A percentile compares a stretch with the other conserved stretches of the same genome.
These are phyloP conservation scores for Ganaspis brasiliensis DNA, from an alignment of 2,888 invertebrate species.

Conservation along the genomic window DNA sequence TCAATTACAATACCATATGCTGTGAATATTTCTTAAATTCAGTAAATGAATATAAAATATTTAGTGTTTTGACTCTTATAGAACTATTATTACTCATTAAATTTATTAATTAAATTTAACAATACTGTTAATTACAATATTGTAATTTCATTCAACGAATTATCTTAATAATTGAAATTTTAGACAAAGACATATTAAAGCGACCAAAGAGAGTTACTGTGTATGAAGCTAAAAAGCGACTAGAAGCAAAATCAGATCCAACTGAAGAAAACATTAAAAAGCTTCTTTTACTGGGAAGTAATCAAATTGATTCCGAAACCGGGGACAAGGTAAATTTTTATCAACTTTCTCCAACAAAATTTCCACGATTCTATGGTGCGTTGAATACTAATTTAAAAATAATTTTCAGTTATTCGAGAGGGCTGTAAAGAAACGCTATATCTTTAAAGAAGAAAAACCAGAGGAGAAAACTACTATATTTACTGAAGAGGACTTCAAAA, in stretches of 20 bases:
- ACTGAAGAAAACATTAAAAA: slow-evolving; percentile 82
- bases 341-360: slow-evolving; percentile 24
- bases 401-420: slow-evolving; percentile 83
- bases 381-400: no score
- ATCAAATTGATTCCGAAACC: slow-evolving; percentile 53
- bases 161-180: slow-evolving; percentile 6
- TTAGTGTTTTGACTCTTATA: no score
- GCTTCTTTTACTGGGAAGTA: slow-evolving; percentile 81
- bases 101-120: no score
- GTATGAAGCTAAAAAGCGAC: slow-evolving; percentile 69
- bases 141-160: background rate
- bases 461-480: slow-evolving; percentile 84
- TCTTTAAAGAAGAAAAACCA: slow-evolving; percentile 78
- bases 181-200: slow-evolving; percentile 54
- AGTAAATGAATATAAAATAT: no score
- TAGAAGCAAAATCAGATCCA: slow-evolving; percentile 70
- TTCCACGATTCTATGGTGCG: no score
- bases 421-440: slow-evolving; percentile 82
- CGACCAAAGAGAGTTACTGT: slow-evolving; percentile 69
- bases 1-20: no score
- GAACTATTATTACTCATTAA: no score
- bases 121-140: no score
- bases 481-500: slow-evolving; percentile 86
- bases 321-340: slow-evolving; percentile 79
- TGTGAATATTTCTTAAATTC: no score